Evolutionary conservation across 2,888 invertebrate genomes (phyloP), one percentile per base, ranked within the genome.

Genomic region (Cataglyphis cursor): DNA sequence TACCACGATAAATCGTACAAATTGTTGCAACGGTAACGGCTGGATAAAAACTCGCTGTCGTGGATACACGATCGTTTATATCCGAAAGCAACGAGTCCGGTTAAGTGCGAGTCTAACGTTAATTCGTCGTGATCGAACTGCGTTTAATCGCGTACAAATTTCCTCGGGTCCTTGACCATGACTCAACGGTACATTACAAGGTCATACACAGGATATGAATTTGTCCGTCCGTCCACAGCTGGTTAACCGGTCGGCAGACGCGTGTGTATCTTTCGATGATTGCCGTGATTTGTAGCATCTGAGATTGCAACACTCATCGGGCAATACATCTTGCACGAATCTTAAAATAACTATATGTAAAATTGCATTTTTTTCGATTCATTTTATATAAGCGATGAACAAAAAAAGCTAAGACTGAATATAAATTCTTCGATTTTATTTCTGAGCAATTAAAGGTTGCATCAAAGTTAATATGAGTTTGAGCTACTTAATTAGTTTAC

Each of bases 161-260:
- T 84, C 61, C 81, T 81, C 28, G 74, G 54, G 81, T 81, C 61
- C 78, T 59, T 74, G 59, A 31, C 57, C 74, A 70, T 35, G n/a
- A 31, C 51, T 74, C 66, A 80, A 84, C 86, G 85, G 88, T 83
- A 83, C 81, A 86, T 51, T 54, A 24, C 59, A 51, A 74, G 75
- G 72, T 80, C 73, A 54, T 41, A 48, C 62, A 24, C 24, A 1
- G 1, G 51, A 83, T 81, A 61, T 31, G 85, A 85, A 83, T 89
- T 83, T 80, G 87, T 72, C 44, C 64, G 44, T 75, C 59, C 72
- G 68, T 70, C 28, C 48, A 35, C 72, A 73, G 68, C 73, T 73
- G 38, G 35, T 48, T 31, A 51, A 74, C 35, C 35, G 74, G 61
- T 48, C 81, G 31, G 74, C 65, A 18, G 28, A 15, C 28, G 54